Conservation (phyloP, 2,113 vertebrate genomes). For the Crypturellus undulatus region DNA sequence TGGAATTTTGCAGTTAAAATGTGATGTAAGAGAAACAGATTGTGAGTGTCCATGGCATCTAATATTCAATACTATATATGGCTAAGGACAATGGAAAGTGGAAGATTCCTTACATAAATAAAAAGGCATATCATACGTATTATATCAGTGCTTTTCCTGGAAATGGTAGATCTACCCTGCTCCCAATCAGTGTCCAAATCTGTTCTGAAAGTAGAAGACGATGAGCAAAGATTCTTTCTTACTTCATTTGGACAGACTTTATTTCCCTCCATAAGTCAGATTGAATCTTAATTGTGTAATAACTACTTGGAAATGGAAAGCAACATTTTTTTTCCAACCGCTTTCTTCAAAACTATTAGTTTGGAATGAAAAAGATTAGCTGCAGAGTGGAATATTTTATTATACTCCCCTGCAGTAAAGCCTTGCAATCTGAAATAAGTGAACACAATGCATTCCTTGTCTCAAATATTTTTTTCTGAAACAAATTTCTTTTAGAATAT, state of each 20-base stretch:
- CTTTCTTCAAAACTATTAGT: not conserved
- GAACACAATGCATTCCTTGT: not conserved
- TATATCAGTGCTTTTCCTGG: not conserved
- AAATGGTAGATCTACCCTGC: not conserved
- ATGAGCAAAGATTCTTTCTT: not conserved
- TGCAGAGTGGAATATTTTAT: not conserved
- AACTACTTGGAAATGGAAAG: not conserved
- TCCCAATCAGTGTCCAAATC: not conserved
- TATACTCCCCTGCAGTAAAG: not conserved
- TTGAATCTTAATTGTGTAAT: not conserved
- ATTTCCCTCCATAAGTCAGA: not conserved
- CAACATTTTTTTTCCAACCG: not conserved
- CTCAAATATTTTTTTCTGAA: not conserved
- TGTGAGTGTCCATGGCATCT: not conserved
- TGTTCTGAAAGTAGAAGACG: not conserved
- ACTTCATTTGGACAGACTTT: not conserved
- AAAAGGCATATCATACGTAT: not conserved
- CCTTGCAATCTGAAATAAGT: not conserved
- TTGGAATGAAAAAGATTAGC: not conserved
- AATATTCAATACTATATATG: not conserved
- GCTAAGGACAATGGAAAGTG: not conserved
- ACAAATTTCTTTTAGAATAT: not conserved
- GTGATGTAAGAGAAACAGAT: not conserved
- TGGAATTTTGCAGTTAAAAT: not conserved
- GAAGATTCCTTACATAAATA: not conserved